Conservation (phyloP, 1,140 invertebrate species). For the Pemphigus obesinymphae region DNA sequence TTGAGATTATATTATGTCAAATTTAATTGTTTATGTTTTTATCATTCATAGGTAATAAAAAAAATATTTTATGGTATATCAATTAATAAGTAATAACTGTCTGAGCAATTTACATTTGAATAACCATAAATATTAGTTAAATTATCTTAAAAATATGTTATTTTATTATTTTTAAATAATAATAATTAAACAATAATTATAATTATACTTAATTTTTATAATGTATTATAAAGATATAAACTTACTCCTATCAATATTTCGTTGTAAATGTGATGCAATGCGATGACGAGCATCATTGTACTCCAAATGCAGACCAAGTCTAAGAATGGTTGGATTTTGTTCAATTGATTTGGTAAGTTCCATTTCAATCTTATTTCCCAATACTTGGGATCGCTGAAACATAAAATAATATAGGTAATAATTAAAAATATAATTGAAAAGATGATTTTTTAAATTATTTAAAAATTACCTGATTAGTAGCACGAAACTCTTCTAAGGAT, state of each 20-base stretch:
- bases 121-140: background rate
- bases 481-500: slow-evolving; percentile 85
- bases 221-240: slow-evolving; percentile 46
- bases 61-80: background rate
- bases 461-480: slow-evolving; percentile 83
- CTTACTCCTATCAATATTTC: slow-evolving; percentile 95
- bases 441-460: background rate
- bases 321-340: slow-evolving; percentile 84
- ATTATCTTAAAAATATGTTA: background rate
- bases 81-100: background rate
- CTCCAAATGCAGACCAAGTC: slow-evolving; percentile 90
- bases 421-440: background rate
- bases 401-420: slow-evolving; percentile 39
- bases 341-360: slow-evolving; percentile 90
- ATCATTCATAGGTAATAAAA: background rate
- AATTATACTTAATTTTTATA: background rate
- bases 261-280: slow-evolving; percentile 85
- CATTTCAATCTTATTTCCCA: slow-evolving; percentile 98
- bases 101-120: background rate
- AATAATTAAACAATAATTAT: background rate
- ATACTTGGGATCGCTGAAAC: slow-evolving; percentile 79
- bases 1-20: no score
- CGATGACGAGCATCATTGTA: slow-evolving; percentile 92
- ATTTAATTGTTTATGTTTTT: background rate
- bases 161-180: background rate